Conservation (phyloP, 2,113 vertebrate genomes). For the Cygnus buccinator region DNA sequence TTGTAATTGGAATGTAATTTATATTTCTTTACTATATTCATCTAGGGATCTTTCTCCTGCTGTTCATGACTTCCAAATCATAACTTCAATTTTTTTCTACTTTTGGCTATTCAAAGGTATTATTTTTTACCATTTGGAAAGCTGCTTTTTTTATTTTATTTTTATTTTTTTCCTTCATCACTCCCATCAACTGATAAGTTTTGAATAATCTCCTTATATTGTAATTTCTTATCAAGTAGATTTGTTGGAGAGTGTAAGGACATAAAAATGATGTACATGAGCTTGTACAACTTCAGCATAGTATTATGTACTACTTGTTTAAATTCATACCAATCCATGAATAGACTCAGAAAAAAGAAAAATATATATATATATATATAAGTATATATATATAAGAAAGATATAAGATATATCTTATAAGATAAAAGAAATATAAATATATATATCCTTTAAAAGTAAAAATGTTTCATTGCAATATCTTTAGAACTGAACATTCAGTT, state of each 20-base stretch:
- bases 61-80: background rate
- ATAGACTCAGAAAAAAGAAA: background rate
- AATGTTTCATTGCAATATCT: background rate
- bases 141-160: background rate
- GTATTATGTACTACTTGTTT: background rate
- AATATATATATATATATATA: background rate
- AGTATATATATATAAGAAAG: no score
- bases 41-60: background rate
- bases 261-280: background rate
- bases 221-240: background rate
- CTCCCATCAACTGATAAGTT: background rate
- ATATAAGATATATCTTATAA: no score
- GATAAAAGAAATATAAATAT: no score
- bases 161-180: background rate
- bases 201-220: background rate
- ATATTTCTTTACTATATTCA: background rate
- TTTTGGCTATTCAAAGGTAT: background rate
- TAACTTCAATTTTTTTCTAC: background rate
- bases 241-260: rapidly evolving
- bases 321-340: background rate
- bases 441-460: background rate
- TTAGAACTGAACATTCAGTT: background rate
- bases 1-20: background rate
- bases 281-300: rapidly evolving
- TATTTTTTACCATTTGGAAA: background rate